Conservation (phyloP, 1,140 invertebrate species). For the Ostrea edulis region DNA sequence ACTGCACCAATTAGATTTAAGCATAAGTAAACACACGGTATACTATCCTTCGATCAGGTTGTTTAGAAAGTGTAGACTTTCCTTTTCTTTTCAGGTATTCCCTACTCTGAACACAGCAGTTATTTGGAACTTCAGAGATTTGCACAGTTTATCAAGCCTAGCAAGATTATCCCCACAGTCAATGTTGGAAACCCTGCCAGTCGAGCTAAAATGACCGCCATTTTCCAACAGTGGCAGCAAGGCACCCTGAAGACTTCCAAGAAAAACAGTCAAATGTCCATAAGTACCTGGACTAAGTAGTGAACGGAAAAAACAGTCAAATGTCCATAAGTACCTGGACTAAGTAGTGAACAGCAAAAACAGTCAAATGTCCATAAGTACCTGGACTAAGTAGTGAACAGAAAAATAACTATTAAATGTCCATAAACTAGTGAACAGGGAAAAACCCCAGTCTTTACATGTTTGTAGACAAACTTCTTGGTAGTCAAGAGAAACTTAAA, state of each 20-base stretch:
- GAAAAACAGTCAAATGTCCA: conserved; percentile 23
- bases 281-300: conserved; percentile 26
- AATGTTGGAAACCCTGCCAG: conserved; percentile 74
- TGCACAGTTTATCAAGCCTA: conserved; percentile 83
- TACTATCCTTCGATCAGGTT: too few relatives aligned
- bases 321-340: conserved; percentile 25
- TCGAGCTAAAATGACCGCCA: conserved; percentile 72
- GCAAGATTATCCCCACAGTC: conserved; percentile 84
- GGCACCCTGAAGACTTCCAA: conserved; percentile 46
- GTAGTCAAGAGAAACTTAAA: background rate
- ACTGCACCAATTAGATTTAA: too few relatives aligned
- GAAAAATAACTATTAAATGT: background rate
- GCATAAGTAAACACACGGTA: too few relatives aligned
- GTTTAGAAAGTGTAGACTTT: too few relatives aligned
- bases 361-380: background rate
- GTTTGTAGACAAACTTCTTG: too few relatives aligned
- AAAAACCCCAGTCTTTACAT: too few relatives aligned
- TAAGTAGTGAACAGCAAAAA: background rate
- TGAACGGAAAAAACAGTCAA: background rate
- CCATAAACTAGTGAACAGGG: too few relatives aligned
- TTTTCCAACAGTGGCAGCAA: conserved; percentile 71
- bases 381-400: conserved; percentile 7
- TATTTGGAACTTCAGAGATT: conserved; percentile 85
- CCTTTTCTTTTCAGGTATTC: conserved; percentile 82
- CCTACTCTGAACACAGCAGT: conserved; percentile 88